These are phyloP conservation scores for Leptinotarsa juncta DNA, from an alignment of 2,888 invertebrate species.

Conservation along the genomic window DNA sequence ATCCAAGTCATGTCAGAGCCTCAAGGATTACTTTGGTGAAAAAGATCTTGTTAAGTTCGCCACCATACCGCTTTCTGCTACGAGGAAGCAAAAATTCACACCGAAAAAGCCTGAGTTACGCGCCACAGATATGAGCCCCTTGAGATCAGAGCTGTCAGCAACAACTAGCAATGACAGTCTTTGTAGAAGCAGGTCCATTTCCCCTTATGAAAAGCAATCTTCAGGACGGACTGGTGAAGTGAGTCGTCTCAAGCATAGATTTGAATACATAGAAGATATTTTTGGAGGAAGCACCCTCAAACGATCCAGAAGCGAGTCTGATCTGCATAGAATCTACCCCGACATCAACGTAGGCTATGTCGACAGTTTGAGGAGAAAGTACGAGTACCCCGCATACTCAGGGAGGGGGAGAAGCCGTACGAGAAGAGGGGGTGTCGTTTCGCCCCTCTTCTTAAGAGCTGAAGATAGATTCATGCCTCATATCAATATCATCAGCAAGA, in stretches of 20 bases:
- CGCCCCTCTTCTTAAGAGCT: constrained; percentile 75
- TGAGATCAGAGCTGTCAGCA: constrained; percentile 61
- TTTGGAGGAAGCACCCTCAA: constrained; percentile 56
- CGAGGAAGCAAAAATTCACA: constrained; percentile 67
- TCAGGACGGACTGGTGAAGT: constrained; percentile 83
- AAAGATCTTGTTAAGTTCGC: constrained; percentile 72
- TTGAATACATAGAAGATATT: constrained; percentile 73
- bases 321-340: constrained; percentile 73
- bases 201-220: constrained; percentile 79
- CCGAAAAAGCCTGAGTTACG: constrained; percentile 60
- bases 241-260: constrained; percentile 79
- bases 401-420: constrained; percentile 67
- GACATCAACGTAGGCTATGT: constrained; percentile 69
- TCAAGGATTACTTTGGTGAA: constrained; percentile 87
- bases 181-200: constrained; percentile 78
- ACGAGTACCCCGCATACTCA: constrained; percentile 68
- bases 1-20: constrained; percentile 78
- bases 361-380: constrained; percentile 71
- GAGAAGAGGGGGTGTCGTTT: constrained; percentile 67
- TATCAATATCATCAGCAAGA: constrained; percentile 90
- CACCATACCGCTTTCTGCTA: constrained; percentile 68
- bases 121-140: constrained; percentile 63
- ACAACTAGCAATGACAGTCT: constrained; percentile 75
- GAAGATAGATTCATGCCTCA: constrained; percentile 87
- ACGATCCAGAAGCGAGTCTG: constrained; percentile 82